These are phyloP conservation scores for Paraplagusia blochii DNA, from an alignment of 2,113 vertebrate genomes.

Conservation along the genomic window DNA sequence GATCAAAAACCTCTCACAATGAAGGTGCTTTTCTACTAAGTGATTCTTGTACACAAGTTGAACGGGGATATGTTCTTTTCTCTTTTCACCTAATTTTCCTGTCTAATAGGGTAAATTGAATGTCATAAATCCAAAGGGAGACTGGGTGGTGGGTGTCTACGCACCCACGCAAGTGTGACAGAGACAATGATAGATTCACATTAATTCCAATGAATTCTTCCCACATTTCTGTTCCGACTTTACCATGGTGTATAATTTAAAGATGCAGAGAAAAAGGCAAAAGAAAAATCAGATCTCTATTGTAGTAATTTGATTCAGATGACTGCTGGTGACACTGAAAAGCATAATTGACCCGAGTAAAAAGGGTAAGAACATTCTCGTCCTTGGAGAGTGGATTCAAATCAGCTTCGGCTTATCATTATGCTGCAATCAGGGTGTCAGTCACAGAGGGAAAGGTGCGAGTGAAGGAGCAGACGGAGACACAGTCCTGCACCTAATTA, in stretches of 20 bases:
- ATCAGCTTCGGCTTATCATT: slow-evolving; percentile 39
- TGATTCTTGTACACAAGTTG: slow-evolving; percentile 28
- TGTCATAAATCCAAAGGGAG: slow-evolving; percentile 20
- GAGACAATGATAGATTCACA: slow-evolving; percentile 40
- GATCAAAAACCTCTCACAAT: slow-evolving; percentile 12
- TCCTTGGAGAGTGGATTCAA: slow-evolving; percentile 45
- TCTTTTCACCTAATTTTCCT: not conserved
- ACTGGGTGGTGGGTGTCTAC: slow-evolving; percentile 24
- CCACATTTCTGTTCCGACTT: slow-evolving; percentile 32
- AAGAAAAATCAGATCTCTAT: slow-evolving; percentile 31
- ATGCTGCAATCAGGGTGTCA: slow-evolving; percentile 45
- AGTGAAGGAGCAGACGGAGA: not conserved
- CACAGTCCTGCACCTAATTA: not conserved
- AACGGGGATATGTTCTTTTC: slow-evolving; percentile 3
- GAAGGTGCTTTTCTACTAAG: slow-evolving; percentile 1
- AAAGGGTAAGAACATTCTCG: slow-evolving; percentile 36
- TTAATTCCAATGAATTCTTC: slow-evolving; percentile 49
- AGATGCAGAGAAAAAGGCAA: not conserved
- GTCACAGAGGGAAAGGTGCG: slow-evolving; percentile 24
- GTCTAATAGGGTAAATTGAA: slow-evolving; percentile 20
- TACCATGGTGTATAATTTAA: slow-evolving; percentile 43
- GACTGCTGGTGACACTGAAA: slow-evolving; percentile 24
- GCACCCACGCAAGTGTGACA: slow-evolving; percentile 34
- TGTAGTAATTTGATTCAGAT: slow-evolving; percentile 47
- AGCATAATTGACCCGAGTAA: slow-evolving; percentile 52